Percentiles rank a stretch among this genome's conserved stretches.
Evolutionary conservation across 2,797 vertebrate species (phyloP).

Genomic region (Poecilia wingei): DNA sequence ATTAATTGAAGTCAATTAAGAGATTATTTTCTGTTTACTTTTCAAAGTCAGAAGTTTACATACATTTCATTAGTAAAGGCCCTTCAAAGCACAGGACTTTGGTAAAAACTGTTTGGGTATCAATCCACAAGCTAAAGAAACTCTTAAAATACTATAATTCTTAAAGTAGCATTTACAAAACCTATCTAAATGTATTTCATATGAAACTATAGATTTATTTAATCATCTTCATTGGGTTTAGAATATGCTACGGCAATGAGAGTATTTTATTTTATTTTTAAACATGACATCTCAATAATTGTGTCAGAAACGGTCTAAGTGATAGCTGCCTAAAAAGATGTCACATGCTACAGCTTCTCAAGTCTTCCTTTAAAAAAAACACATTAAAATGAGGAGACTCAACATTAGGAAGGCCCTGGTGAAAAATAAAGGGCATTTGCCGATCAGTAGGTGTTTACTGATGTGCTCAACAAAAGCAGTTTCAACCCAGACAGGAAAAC

Average conservation of each 20-base stretch:
- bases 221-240: not conserved
- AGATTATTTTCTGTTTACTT: not conserved
- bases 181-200: not conserved
- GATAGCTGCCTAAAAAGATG: not conserved
- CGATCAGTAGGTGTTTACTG: slow-evolving; percentile 28
- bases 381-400: slow-evolving; percentile 20
- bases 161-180: not conserved
- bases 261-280: not conserved
- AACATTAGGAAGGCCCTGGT: slow-evolving; percentile 1
- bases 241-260: not conserved
- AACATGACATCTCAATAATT: not conserved
- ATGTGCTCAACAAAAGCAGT: slow-evolving; percentile 19
- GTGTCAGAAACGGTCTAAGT: not conserved
- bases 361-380: not conserved
- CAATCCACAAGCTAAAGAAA: not conserved
- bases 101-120: not conserved
- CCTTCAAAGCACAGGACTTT: not conserved
- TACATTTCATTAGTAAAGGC: not conserved
- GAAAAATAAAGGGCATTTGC: slow-evolving; percentile 37
- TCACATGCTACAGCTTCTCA: not conserved
- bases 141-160: not conserved
- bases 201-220: not conserved
- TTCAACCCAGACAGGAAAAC: slow-evolving; percentile 8
- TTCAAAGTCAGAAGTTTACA: not conserved
- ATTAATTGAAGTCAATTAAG: not conserved